Base-by-base conservation (phyloP, 2,797 vertebrate genomes). In the Avahi laniger region DNA sequence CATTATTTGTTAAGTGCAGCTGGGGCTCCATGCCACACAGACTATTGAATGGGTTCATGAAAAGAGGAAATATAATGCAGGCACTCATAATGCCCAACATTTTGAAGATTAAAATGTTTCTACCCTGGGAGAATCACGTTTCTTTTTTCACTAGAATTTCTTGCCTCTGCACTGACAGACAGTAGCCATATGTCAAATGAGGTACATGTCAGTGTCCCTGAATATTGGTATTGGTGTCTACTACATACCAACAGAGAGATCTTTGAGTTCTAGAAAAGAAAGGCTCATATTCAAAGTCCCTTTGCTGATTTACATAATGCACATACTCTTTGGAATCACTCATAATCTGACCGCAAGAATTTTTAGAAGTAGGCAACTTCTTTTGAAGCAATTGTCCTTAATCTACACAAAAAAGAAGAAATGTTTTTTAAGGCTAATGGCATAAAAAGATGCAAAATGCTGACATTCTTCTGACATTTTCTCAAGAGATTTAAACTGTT, bases 401-500 rank as follows among this genome's bases (percentile, higher is more conserved):
- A 84, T 35, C 87, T 41, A 84, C 82, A 30, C 63, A 86, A 67
- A 65, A 81, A 88, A 93, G 72, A 95, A 89, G 12, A 46, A 50
- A 92, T 28, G 2, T 8, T 8, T 33, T 95, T 97, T 73, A 46
- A 78, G 54, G 57, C 24, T 73, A 67, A 14, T 0, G 9, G 52
- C 24, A 24, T 41, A 82, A 80, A 3, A 22, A 83, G 61, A 81
- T 52, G 41, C 28, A 38, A 82, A 93, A 80, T 41, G 15, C 91
- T 63, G 92, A 87, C 61, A 17, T 65, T 81, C 91, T 69, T 78
- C 91, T 35, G 2, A 78, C 48, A 38, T 83, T 50, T 50, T 81
- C 86, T 48, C 46, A 22, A 5, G 61, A 94, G 95, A 84, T 65
- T 93, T 81, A 50, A 84, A 63, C 81, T n/a, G 69, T 95, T 87